These are phyloP conservation scores for Chanos chanos DNA, from an alignment of 2,797 vertebrate species.

Conservation along the genomic window DNA sequence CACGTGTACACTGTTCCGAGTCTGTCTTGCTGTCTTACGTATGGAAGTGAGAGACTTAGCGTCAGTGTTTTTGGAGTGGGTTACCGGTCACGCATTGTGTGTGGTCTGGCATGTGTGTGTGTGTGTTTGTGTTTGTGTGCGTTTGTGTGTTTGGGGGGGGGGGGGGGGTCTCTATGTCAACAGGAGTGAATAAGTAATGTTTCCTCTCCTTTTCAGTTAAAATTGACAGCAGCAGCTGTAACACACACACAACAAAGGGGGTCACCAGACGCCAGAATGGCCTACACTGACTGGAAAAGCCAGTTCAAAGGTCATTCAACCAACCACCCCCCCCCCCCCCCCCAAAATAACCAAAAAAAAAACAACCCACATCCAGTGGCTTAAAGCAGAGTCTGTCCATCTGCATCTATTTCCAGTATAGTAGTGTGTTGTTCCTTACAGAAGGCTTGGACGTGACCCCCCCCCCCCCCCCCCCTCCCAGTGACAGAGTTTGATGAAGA, in stretches of 20 bases:
- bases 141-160: background rate
- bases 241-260: conserved; percentile 55
- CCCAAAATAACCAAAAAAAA: too few relatives aligned
- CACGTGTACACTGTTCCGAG: too few relatives aligned
- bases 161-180: background rate
- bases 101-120: conserved; percentile 9
- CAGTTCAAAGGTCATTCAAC: conserved; percentile 57
- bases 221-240: conserved; percentile 66
- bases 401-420: conserved; percentile 44
- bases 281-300: conserved; percentile 57
- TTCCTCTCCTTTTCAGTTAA: conserved; percentile 8
- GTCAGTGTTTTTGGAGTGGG: too few relatives aligned
- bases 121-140: conserved; percentile 5
- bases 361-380: conserved; percentile 47
- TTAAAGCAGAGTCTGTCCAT: conserved; percentile 39
- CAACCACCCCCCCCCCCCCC: too few relatives aligned
- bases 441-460: conserved; percentile 17
- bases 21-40: too few relatives aligned
- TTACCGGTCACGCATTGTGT: too few relatives aligned
- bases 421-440: conserved; percentile 19
- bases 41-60: too few relatives aligned
- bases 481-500: too few relatives aligned
- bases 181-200: conserved; percentile 21
- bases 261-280: conserved; percentile 61
- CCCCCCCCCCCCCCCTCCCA: background rate